A percentile compares a stretch with the other conserved stretches of the same genome.
phyloP scores from a whole-genome alignment of 2,888 invertebrate species.

The Thyatira batis region DNA sequence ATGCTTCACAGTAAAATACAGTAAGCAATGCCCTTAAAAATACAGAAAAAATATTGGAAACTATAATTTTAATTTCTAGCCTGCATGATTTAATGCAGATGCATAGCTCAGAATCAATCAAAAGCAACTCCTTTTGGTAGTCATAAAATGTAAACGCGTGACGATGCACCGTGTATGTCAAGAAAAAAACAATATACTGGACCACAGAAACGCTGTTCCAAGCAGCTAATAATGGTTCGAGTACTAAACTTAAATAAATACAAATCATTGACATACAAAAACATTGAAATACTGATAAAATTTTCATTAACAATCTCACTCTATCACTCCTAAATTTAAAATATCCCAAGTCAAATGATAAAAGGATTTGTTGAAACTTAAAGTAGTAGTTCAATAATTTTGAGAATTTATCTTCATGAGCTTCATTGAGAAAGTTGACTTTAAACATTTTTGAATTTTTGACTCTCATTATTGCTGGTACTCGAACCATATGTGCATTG shows the following conservation, averaged over 20 bases:
- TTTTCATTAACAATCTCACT: not conserved
- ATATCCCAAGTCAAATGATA: conserved; percentile 8
- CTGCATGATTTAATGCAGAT: conserved; percentile 1
- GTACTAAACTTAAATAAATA: not conserved
- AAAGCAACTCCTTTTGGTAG: conserved; percentile 5
- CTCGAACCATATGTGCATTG: no score
- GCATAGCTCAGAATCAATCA: conserved; percentile 6
- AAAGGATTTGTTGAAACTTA: conserved; percentile 5
- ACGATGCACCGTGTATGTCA: not conserved
- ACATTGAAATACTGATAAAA: not conserved
- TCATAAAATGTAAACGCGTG: not conserved
- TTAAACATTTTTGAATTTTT: not conserved
- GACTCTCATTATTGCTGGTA: no score
- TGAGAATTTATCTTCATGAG: not conserved
- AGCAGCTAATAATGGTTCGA: not conserved
- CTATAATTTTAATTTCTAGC: conserved; percentile 7
- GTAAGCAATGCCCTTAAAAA: not conserved
- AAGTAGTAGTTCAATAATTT: conserved; percentile 1
- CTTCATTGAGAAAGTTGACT: not conserved
- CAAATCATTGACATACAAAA: not conserved
- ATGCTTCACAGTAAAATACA: not conserved
- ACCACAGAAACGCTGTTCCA: not conserved
- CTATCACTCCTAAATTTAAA: conserved; percentile 1
- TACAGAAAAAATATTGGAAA: not conserved
- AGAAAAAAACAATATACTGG: not conserved